phyloP scores from a whole-genome alignment of 2,888 invertebrate genomes.

The Mycalesis mineus region DNA sequence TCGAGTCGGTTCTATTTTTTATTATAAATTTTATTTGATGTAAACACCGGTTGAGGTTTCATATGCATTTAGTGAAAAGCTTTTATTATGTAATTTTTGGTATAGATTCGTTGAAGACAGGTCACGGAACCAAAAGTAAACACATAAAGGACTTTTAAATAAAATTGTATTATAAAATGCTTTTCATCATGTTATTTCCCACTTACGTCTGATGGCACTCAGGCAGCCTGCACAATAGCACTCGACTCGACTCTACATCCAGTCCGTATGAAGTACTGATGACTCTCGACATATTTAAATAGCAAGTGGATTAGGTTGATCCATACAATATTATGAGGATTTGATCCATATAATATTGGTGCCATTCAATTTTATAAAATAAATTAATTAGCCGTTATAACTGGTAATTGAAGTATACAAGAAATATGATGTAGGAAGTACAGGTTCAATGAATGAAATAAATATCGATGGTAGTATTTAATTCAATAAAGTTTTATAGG shows the following conservation, averaged over 20 bases:
- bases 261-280: slow-evolving; percentile 1
- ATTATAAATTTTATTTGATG: no score
- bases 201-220: neutral
- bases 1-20: no score
- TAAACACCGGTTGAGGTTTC: no score
- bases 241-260: slow-evolving; percentile 1
- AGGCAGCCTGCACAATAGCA: slow-evolving; percentile 7
- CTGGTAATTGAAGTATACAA: no score
- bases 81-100: no score
- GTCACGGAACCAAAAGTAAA: no score
- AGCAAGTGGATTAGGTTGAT: neutral
- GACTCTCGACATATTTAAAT: slow-evolving; percentile 6
- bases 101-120: no score
- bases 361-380: neutral
- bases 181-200: slow-evolving; percentile 4
- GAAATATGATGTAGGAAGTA: no score
- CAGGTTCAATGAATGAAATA: no score
- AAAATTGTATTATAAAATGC: neutral
- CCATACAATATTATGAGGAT: neutral
- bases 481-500: no score
- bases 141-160: neutral
- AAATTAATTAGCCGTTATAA: neutral
- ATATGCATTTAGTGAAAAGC: no score
- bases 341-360: neutral
- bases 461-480: no score